phyloP scores from a whole-genome alignment of 2,797 vertebrate species.

The Enteromius treurensis region DNA sequence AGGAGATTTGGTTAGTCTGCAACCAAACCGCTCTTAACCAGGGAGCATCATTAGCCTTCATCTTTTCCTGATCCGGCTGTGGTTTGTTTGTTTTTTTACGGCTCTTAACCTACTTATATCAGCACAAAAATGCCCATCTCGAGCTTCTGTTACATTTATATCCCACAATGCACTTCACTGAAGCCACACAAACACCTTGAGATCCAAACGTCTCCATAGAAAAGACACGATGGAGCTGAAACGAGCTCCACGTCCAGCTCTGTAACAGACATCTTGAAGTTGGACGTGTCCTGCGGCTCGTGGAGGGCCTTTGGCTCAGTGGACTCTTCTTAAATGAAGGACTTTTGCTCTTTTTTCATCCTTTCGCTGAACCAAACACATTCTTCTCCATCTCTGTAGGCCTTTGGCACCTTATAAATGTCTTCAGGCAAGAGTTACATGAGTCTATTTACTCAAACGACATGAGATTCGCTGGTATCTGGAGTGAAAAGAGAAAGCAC shows the following conservation, averaged over 20 bases:
- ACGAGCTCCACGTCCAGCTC: neutral
- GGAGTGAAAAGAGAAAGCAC: neutral
- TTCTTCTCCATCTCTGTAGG: conserved; percentile 10
- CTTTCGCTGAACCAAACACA: conserved; percentile 19
- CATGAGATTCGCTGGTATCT: conserved; percentile 97
- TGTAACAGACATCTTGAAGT: neutral
- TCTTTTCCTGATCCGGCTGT: neutral
- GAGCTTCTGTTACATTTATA: neutral
- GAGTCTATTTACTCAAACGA: conserved; percentile 87
- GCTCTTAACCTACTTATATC: neutral
- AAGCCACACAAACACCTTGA: neutral
- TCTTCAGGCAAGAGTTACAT: conserved; percentile 30
- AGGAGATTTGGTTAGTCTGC: neutral
- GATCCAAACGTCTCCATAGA: neutral
- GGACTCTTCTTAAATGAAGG: neutral
- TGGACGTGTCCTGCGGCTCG: neutral
- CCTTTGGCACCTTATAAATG: conserved; percentile 63
- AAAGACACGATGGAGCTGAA: neutral
- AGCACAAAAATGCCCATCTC: neutral
- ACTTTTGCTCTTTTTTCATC: neutral
- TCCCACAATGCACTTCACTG: neutral
- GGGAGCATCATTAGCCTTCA: neutral
- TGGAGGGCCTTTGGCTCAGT: conserved; percentile 6
- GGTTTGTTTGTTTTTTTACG: conserved; percentile 18
- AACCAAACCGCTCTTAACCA: neutral